phyloP scores from a whole-genome alignment of 2,888 invertebrate species.

The Agrochola macilenta region DNA sequence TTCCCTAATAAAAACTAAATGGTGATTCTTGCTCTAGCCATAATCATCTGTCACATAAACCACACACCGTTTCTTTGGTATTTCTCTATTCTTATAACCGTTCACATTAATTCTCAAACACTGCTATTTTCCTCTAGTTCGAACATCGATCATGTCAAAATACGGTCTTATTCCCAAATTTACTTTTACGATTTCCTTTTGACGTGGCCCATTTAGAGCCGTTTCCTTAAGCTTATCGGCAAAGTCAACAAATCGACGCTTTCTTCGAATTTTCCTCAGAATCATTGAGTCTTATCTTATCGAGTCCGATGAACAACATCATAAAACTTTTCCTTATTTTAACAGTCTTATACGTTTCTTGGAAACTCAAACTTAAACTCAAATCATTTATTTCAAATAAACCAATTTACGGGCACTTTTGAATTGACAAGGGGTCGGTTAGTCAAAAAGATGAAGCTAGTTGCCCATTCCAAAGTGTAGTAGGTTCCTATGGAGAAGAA shows the following conservation, averaged over 20 bases:
- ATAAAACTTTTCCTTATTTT: slow-evolving; percentile 13
- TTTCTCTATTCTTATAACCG: not conserved
- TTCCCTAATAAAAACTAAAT: no score
- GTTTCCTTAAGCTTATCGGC: slow-evolving; percentile 32
- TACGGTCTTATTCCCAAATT: slow-evolving; percentile 6
- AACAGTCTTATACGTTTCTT: not conserved
- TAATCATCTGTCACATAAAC: not conserved
- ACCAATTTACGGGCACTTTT: no score
- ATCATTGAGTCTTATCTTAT: not conserved
- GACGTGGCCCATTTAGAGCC: not conserved
- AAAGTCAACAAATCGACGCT: slow-evolving; percentile 11
- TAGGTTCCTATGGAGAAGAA: no score
- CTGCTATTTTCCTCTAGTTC: not conserved
- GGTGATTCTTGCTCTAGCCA: no score
- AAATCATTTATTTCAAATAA: no score
- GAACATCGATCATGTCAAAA: slow-evolving; percentile 2
- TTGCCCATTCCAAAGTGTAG: no score
- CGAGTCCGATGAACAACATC: not conserved
- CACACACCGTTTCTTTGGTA: not conserved
- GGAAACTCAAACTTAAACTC: no score
- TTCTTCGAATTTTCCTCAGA: not conserved
- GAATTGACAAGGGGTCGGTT: no score
- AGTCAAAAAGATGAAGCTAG: no score
- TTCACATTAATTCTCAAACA: not conserved
- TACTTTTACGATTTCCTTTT: slow-evolving; percentile 7